Percentiles rank a stretch among this genome's conserved stretches.
Conservation (phyloP, 2,797 vertebrate species). For the Macroramphosus scolopax region DNA sequence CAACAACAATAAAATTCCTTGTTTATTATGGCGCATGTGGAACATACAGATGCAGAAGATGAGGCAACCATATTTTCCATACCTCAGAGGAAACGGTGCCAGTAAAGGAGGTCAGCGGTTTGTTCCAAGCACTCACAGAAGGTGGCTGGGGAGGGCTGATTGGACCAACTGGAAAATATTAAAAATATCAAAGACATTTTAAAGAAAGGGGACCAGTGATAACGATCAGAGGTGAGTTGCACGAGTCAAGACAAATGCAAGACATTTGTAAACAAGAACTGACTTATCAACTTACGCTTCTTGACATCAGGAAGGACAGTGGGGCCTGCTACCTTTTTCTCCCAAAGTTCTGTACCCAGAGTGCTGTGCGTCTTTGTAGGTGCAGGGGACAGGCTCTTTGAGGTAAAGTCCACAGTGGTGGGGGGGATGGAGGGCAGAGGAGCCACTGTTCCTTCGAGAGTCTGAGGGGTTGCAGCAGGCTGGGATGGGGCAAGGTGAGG, state of each 20-base stretch:
- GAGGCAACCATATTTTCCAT: constrained; percentile 28
- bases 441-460: constrained; percentile 72
- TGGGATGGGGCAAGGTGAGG: constrained; percentile 74
- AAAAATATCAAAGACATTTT: neutral
- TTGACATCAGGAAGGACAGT: constrained; percentile 89
- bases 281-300: constrained; percentile 84
- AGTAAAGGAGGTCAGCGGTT: constrained; percentile 95
- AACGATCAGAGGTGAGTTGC: neutral
- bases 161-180: constrained; percentile 85
- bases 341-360: constrained; percentile 93
- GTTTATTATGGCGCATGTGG: too few relatives aligned
- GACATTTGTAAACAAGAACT: neutral
- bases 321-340: constrained; percentile 87
- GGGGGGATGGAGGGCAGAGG: constrained; percentile 63
- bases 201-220: too few relatives aligned
- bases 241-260: neutral
- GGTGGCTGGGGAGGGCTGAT: constrained; percentile 96
- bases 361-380: constrained; percentile 79
- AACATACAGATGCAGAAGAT: too few relatives aligned
- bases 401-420: constrained; percentile 72
- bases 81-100: constrained; percentile 87
- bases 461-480: constrained; percentile 69
- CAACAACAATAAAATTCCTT: too few relatives aligned
- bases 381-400: constrained; percentile 79
- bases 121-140: constrained; percentile 98